Evolutionary conservation across 2,797 vertebrate species (phyloP).

Genomic region (Rhinella marina): DNA sequence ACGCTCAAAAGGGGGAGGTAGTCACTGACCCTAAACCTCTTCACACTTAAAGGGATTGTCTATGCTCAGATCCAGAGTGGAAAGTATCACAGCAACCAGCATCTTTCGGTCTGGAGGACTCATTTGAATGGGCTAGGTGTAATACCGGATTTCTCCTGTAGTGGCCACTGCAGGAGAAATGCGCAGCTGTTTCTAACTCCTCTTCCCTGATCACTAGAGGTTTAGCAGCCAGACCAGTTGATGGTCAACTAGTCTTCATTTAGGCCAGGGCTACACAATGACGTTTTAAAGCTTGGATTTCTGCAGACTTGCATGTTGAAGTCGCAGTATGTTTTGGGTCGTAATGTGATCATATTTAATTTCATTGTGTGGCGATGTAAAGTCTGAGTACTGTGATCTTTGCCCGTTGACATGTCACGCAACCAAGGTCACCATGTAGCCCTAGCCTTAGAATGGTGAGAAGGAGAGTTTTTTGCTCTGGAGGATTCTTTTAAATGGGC

Average conservation of each 20-base stretch:
- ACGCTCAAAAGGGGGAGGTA: background rate
- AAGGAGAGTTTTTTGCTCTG: too few relatives aligned
- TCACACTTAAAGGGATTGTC: background rate
- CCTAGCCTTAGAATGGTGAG: too few relatives aligned
- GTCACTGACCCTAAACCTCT: background rate
- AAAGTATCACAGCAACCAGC: background rate
- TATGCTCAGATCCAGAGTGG: background rate
- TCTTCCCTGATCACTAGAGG: background rate
- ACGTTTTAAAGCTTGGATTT: too few relatives aligned
- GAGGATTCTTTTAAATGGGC: background rate
- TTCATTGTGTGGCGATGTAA: too few relatives aligned
- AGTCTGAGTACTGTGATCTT: too few relatives aligned
- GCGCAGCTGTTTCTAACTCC: too few relatives aligned
- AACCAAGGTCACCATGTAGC: too few relatives aligned
- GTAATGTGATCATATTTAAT: too few relatives aligned
- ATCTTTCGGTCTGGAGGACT: background rate
- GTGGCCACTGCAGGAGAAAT: background rate
- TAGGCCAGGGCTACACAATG: too few relatives aligned
- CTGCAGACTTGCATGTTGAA: too few relatives aligned
- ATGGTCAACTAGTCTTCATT: background rate
- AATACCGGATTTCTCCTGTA: background rate
- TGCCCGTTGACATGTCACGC: too few relatives aligned
- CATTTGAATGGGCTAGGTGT: background rate
- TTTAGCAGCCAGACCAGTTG: background rate
- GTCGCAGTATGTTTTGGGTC: too few relatives aligned